Evolutionary conservation across 2,797 vertebrate genomes (phyloP), one percentile per base, ranked within the genome.

Genomic region (Melanotaenia boesemani): DNA sequence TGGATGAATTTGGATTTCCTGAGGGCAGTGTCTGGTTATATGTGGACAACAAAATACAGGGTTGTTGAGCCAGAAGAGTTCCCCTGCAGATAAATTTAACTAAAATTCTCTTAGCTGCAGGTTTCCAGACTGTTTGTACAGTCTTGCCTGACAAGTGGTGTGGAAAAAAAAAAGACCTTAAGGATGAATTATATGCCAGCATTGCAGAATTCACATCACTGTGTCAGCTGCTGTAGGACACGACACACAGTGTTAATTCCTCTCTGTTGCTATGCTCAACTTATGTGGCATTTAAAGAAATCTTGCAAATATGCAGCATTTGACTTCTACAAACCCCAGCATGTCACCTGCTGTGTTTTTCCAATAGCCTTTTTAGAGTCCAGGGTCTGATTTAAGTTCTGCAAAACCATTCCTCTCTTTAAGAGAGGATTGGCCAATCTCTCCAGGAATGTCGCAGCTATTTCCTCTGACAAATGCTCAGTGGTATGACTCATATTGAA

Each of bases 301-400:
- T 56, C 67, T 73, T 72, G 82, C 86, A 74, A 74, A 56, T 79
- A 69, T 57, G 76, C 60, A 65, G 8, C 66, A 41, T 81, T 71
- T 62, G 66, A 84, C 72, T 83, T 89, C 28, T 84, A 83, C 84
- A 70, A 72, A 77, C 82, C 72, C n/a, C 83, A 77, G 83, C 82
- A 83, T 69, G 76, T 84, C 66, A 24, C 70, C 55, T 13, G 0
- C 57, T 34, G 71, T 69, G 78, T 75, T 26, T 87, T 83, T 80
- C 84, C 70, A 84, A 78, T 61, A 63, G 72, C 48, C 72, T 80
- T 46, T 78, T 67, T 76, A 28, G 55, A 20, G 81, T 85, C 77
- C 82, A 54, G 66, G 80, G 59, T 86, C 86, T 83, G 85, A 91
- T 87, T 84, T 75, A 72, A 81, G 75, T 67, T 77, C 80, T 59